Evolutionary conservation across 2,888 invertebrate genomes (phyloP).

Genomic region (Galerucella pusilla): DNA sequence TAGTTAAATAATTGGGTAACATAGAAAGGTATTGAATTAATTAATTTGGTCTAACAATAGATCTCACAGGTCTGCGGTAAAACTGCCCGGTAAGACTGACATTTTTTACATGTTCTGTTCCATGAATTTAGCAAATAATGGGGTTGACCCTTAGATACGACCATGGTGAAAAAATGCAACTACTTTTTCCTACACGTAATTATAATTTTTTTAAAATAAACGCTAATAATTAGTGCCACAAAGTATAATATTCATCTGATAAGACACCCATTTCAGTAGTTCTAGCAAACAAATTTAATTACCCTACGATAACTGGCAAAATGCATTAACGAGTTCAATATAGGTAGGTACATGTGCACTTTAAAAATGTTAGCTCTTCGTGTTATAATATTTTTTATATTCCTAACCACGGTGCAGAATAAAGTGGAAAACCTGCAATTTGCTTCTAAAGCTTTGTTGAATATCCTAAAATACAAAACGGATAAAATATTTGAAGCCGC

Average conservation of each 20-base stretch:
- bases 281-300: background rate
- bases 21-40: too few species aligned
- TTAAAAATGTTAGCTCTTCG: background rate
- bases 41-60: too few species aligned
- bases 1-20: too few species aligned
- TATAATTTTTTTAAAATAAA: background rate
- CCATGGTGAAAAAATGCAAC: background rate
- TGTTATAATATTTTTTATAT: background rate
- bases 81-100: too few species aligned
- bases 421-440: background rate
- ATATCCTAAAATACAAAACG: slow-evolving; percentile 33
- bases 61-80: too few species aligned
- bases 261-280: background rate
- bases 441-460: background rate
- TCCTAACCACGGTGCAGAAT: background rate
- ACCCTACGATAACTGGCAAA: background rate
- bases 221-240: background rate
- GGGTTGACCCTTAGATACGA: background rate
- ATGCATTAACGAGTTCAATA: background rate
- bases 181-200: background rate
- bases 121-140: too few species aligned
- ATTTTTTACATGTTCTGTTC: too few species aligned
- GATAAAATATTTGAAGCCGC: slow-evolving; percentile 44
- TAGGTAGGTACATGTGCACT: too few species aligned
- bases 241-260: background rate